Evolutionary conservation across 1,140 invertebrate genomes (phyloP), one percentile per base, ranked within the genome.

Genomic region (Saxidomus purpurata): DNA sequence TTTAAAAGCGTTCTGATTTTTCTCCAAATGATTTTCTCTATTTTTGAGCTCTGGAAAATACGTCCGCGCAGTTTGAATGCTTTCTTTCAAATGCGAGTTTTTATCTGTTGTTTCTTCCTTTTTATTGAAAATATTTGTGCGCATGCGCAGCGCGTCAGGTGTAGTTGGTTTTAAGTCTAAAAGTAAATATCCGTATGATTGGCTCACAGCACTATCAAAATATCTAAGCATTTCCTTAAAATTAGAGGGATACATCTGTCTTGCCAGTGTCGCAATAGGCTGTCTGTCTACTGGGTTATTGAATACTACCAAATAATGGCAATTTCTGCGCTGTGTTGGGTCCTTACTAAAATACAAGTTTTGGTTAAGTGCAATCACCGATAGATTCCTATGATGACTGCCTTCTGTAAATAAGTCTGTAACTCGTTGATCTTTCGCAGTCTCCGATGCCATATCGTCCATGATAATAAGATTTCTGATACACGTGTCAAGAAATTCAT

Each of bases 221-320:
- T n/a, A n/a, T n/a, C n/a, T n/a, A n/a, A n/a, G n/a, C n/a, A n/a
- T n/a, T n/a, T n/a, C n/a, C n/a, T n/a, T n/a, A n/a, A n/a, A n/a
- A n/a, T n/a, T n/a, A n/a, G n/a, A n/a, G n/a, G n/a, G n/a, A 76
- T 63, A 28, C 52, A 67, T 61, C n/a, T 79, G 71, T 22, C 74
- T 77, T 28, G 52, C 49, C 74, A 43, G 22, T 0, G 63, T 87
- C 74, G 49, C 49, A 19, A 25, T 43, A 17, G 17, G 69, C 13
- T 36, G 81, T 59, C 77, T 77, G 34, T 85, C 88, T 25, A 84
- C 38, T 9, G 80, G 88, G 43, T 89, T 89, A n/a, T 89, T 89
- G 61, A 90, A 90, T 67, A 90, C 9, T 17, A 85, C 59, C 17
- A 90, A 49, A 43, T 90, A 90, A 34, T 90, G 89, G 61, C 89